These are phyloP conservation scores for Melieria omissa DNA, from an alignment of 2,888 invertebrate species.

Conservation along the genomic window DNA sequence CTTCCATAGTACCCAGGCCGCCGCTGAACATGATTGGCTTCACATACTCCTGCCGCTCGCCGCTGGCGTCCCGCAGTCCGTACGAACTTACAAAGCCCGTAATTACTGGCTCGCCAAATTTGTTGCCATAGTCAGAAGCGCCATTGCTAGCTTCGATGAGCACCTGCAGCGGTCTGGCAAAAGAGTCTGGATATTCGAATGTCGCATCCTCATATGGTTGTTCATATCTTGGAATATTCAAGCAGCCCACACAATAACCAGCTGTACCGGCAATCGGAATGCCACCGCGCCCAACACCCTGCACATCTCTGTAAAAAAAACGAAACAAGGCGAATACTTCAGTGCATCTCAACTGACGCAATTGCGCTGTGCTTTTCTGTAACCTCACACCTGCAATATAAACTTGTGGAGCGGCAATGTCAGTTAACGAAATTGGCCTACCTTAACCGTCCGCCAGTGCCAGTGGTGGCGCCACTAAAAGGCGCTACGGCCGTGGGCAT, in stretches of 20 bases:
- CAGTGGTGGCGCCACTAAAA: conserved; percentile 97
- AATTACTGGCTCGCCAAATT: conserved; percentile 97
- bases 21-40: conserved; percentile 99
- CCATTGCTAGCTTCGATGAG: conserved; percentile 97
- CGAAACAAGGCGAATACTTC: too few species aligned
- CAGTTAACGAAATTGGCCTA: conserved; percentile 31
- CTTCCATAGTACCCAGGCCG: conserved; percentile 92
- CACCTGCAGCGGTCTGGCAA: conserved; percentile 90
- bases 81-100: conserved; percentile 92
- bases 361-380: too few species aligned
- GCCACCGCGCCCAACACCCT: conserved; percentile 94
- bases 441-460: conserved; percentile 91
- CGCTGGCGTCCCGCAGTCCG: conserved; percentile 76
- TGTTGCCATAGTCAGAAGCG: conserved; percentile 98
- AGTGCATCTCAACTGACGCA: too few species aligned
- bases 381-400: too few species aligned
- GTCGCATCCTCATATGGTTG: conserved; percentile 86
- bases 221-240: conserved; percentile 87
- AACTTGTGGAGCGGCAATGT: too few species aligned
- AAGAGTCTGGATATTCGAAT: conserved; percentile 85
- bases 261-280: conserved; percentile 95
- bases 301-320: conserved; percentile 78
- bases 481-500: conserved; percentile 98
- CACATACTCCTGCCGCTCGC: conserved; percentile 88
- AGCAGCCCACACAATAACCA: conserved; percentile 94